These are phyloP conservation scores for Orthosia cruda DNA, from an alignment of 2,888 invertebrate genomes.

Conservation along the genomic window DNA sequence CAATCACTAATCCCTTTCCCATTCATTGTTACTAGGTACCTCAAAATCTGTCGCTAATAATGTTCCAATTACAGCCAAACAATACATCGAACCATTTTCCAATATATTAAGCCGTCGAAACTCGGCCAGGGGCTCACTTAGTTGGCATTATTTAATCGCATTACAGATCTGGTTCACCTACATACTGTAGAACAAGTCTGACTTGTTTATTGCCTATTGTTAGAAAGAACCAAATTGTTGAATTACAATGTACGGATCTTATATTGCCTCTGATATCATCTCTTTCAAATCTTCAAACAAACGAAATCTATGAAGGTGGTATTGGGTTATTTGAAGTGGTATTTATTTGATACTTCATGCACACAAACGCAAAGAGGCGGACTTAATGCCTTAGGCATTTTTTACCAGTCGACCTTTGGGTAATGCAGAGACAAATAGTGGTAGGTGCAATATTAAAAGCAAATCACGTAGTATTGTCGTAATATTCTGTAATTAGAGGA, in stretches of 20 bases:
- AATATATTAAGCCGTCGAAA: slow-evolving; percentile 28
- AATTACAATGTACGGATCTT: slow-evolving; percentile 5
- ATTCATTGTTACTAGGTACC: neutral
- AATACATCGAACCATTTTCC: slow-evolving; percentile 21
- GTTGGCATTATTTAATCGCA: slow-evolving; percentile 54
- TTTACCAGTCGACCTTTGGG: too few relatives aligned
- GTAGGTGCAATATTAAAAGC: too few relatives aligned
- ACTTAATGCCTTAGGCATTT: too few relatives aligned
- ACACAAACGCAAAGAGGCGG: too few relatives aligned
- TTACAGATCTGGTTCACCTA: slow-evolving; percentile 48
- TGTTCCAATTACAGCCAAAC: slow-evolving; percentile 3
- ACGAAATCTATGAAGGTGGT: too few relatives aligned
- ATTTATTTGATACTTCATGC: too few relatives aligned
- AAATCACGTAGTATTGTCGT: too few relatives aligned
- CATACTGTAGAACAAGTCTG: slow-evolving; percentile 25
- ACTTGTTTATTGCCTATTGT: slow-evolving; percentile 16
- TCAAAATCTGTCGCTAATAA: neutral
- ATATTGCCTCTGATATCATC: neutral
- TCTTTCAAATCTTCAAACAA: slow-evolving; percentile 2
- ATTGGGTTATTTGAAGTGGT: too few relatives aligned
- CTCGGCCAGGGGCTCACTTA: slow-evolving; percentile 44
- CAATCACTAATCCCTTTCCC: neutral
- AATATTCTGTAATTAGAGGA: too few relatives aligned
- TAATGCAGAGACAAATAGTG: too few relatives aligned
- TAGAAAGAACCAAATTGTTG: slow-evolving; percentile 6